Evolutionary conservation across 2,888 invertebrate genomes (phyloP).

Genomic region (Platypus cylindrus): DNA sequence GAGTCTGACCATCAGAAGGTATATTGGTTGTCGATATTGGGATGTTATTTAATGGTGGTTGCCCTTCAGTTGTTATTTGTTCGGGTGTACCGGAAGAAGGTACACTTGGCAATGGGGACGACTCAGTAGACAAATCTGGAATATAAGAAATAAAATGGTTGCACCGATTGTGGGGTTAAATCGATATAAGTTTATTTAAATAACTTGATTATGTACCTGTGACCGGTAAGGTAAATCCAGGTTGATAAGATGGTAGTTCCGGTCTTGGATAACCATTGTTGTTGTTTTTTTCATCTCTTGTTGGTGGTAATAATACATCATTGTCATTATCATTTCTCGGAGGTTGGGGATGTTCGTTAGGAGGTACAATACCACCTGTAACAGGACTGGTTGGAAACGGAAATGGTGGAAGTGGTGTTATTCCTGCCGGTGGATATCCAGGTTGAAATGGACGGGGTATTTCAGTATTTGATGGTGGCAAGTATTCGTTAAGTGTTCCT

Average conservation of each 20-base stretch:
- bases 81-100: neutral
- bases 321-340: constrained; percentile 2
- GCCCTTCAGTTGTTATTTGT: no score
- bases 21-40: no score
- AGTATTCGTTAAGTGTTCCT: constrained; percentile 39
- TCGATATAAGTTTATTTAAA: no score
- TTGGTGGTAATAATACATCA: constrained; percentile 9
- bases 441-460: constrained; percentile 59
- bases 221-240: constrained; percentile 7
- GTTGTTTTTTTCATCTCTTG: constrained; percentile 5
- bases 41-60: no score
- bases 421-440: constrained; percentile 28
- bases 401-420: constrained; percentile 31
- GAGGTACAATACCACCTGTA: constrained; percentile 23
- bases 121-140: no score
- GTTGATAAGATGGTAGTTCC: constrained; percentile 4
- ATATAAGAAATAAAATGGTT: no score
- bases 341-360: constrained; percentile 2
- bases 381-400: constrained; percentile 25
- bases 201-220: constrained; percentile 1
- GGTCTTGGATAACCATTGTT: constrained; percentile 5
- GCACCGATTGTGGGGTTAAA: no score
- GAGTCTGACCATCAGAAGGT: no score
- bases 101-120: no score
- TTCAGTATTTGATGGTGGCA: constrained; percentile 49